Conservation (phyloP, 2,888 invertebrate genomes). For the Electrophaes corylata region DNA sequence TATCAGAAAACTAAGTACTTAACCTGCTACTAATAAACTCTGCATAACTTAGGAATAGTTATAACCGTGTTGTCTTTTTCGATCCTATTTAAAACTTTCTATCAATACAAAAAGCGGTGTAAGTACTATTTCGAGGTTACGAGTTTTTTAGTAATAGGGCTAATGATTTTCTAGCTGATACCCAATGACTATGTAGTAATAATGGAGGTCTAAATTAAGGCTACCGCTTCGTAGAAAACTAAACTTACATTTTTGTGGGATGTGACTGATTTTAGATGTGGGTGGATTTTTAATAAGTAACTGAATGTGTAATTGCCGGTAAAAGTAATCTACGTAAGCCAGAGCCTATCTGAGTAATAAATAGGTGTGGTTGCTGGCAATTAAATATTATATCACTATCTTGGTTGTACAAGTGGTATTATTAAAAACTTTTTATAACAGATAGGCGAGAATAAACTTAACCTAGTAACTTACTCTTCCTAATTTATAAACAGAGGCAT, state of each 20-base stretch:
- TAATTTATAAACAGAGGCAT: constrained; percentile 8
- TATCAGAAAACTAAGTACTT: not conserved
- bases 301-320: not conserved
- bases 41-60: too few species aligned
- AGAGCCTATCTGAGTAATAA: not conserved
- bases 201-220: not conserved
- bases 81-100: too few species aligned
- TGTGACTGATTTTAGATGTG: not conserved
- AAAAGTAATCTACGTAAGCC: not conserved
- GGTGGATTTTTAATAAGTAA: constrained; percentile 4
- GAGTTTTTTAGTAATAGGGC: too few species aligned
- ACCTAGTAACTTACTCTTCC: not conserved
- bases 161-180: too few species aligned
- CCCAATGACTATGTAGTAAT: too few species aligned
- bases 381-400: not conserved
- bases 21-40: too few species aligned
- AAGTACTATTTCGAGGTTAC: too few species aligned
- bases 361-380: not conserved
- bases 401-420: not conserved
- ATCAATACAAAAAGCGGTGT: too few species aligned
- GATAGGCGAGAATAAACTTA: not conserved
- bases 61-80: too few species aligned
- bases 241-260: constrained; percentile 1
- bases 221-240: not conserved
- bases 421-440: not conserved